Evolutionary conservation across 2,888 invertebrate species (phyloP).

Genomic region (Epirrita christyi): DNA sequence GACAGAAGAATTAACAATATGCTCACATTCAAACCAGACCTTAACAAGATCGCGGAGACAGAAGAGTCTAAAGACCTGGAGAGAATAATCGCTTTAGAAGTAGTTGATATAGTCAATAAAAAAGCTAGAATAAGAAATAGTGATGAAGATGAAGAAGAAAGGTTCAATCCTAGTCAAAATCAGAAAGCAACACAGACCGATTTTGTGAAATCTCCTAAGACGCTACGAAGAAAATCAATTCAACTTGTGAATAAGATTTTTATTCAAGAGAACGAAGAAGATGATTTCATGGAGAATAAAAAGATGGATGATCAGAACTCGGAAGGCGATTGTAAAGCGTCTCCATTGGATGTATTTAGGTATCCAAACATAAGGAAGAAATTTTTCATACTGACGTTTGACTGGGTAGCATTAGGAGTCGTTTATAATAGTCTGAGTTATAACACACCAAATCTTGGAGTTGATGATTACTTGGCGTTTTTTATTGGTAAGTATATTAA

Average conservation of each 20-base stretch:
- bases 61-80: slow-evolving; percentile 57
- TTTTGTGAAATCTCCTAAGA: slow-evolving; percentile 55
- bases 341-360: slow-evolving; percentile 86
- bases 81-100: slow-evolving; percentile 63
- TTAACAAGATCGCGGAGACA: slow-evolving; percentile 55
- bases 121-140: slow-evolving; percentile 52
- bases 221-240: slow-evolving; percentile 68
- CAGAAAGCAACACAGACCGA: slow-evolving; percentile 67
- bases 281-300: slow-evolving; percentile 63
- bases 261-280: slow-evolving; percentile 57
- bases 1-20: slow-evolving; percentile 72
- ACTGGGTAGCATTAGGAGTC: slow-evolving; percentile 88
- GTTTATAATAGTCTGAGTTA: slow-evolving; percentile 88
- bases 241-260: slow-evolving; percentile 69
- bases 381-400: slow-evolving; percentile 86
- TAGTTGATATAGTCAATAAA: slow-evolving; percentile 63
- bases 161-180: slow-evolving; percentile 28
- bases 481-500: slow-evolving; percentile 83
- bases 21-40: slow-evolving; percentile 67
- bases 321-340: slow-evolving; percentile 80
- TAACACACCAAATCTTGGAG: slow-evolving; percentile 87
- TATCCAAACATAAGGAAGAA: slow-evolving; percentile 88
- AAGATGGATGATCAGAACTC: slow-evolving; percentile 75
- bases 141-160: slow-evolving; percentile 52
- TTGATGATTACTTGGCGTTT: slow-evolving; percentile 88